Evolutionary conservation across 1,140 invertebrate genomes (phyloP).

Genomic region (Lordiphosa stackelbergi): DNA sequence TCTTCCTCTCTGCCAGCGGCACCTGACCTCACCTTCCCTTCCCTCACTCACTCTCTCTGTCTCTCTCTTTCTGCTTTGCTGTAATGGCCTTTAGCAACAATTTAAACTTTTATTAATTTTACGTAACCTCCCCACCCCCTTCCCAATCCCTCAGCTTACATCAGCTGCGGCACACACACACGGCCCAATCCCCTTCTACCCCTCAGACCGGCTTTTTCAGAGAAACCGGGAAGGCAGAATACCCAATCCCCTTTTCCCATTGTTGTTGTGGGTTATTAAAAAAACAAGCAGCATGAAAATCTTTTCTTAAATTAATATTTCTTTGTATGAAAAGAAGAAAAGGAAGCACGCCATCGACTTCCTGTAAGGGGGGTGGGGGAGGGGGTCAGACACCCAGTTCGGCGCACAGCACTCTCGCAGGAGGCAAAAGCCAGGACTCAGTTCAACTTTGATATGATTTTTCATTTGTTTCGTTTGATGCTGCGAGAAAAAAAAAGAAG

Average conservation of each 20-base stretch:
- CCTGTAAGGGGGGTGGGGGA: slow-evolving; percentile 13
- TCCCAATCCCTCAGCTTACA: slow-evolving; percentile 1
- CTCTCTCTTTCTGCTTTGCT: background rate
- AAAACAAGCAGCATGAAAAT: slow-evolving; percentile 62
- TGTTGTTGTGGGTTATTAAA: slow-evolving; percentile 67
- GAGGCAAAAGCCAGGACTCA: slow-evolving; percentile 4
- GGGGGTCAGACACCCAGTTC: background rate
- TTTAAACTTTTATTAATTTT: slow-evolving; percentile 76
- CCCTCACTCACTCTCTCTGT: background rate
- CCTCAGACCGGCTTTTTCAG: slow-evolving; percentile 5
- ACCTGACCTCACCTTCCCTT: background rate
- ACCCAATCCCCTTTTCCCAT: slow-evolving; percentile 27
- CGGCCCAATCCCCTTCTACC: background rate
- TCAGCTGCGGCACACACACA: slow-evolving; percentile 16
- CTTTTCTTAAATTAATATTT: slow-evolving; percentile 70
- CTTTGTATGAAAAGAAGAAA: slow-evolving; percentile 44
- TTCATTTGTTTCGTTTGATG: slow-evolving; percentile 43
- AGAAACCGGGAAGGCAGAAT: too few relatives aligned
- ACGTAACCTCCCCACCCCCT: slow-evolving; percentile 19
- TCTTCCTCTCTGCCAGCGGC: background rate
- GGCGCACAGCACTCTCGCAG: background rate
- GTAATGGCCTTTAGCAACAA: slow-evolving; percentile 52
- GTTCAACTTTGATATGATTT: slow-evolving; percentile 57
- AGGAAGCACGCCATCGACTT: slow-evolving; percentile 48
- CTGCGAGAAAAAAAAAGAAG: background rate